phyloP scores from a whole-genome alignment of 2,797 vertebrate species.

The Anguilla obscura region DNA sequence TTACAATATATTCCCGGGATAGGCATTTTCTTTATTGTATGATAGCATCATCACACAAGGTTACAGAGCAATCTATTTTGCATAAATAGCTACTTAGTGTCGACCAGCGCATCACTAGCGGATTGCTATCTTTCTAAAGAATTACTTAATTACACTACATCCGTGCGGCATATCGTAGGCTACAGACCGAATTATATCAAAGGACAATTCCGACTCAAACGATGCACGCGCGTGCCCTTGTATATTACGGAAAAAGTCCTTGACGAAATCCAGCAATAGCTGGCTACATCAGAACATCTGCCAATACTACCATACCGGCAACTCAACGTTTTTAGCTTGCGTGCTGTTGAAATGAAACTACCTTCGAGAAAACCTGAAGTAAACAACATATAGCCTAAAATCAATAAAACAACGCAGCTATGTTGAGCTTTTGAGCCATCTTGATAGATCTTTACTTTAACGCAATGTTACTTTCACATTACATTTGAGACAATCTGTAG shows the following conservation, averaged over 20 bases:
- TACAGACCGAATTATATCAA: background rate
- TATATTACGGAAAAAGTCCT: background rate
- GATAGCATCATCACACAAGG: background rate
- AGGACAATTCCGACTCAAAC: background rate
- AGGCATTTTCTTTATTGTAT: background rate
- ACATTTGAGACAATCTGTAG: background rate
- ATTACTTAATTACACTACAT: background rate
- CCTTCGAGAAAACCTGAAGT: background rate
- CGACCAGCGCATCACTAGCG: background rate
- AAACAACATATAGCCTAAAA: background rate
- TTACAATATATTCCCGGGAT: background rate
- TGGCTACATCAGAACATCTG: background rate
- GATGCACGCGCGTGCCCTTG: slow-evolving; percentile 7
- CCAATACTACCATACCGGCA: background rate
- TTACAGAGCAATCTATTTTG: background rate
- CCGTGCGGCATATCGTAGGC: background rate
- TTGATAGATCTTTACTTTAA: background rate
- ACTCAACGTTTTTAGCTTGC: background rate
- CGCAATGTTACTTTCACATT: background rate
- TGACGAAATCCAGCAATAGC: slow-evolving; percentile 14
- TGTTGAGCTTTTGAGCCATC: background rate
- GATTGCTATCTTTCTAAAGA: background rate
- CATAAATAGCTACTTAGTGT: background rate
- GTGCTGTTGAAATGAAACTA: background rate
- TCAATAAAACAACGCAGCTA: background rate